Evolutionary conservation across 2,888 invertebrate species (phyloP).

Genomic region (Pheosia gnoma): DNA sequence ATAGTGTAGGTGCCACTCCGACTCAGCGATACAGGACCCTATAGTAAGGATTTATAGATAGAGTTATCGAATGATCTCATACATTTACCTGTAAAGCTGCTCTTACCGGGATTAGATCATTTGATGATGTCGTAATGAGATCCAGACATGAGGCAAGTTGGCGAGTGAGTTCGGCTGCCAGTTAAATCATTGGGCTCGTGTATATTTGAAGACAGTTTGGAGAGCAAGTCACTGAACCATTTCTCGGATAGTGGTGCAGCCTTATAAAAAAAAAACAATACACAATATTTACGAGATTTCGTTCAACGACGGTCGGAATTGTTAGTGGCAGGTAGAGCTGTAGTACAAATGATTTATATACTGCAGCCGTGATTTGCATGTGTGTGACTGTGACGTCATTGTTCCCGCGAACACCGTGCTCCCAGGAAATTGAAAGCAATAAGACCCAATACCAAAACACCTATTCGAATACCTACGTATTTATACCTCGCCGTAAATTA

Average conservation of each 20-base stretch:
- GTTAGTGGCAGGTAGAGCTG: slow-evolving; percentile 2
- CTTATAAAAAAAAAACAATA: neutral
- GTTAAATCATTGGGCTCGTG: too few species aligned
- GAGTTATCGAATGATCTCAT: too few species aligned
- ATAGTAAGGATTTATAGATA: slow-evolving; percentile 4
- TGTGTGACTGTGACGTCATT: slow-evolving; percentile 33
- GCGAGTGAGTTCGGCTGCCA: too few species aligned
- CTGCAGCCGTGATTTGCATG: slow-evolving; percentile 36
- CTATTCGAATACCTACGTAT: slow-evolving; percentile 7
- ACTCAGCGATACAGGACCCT: neutral
- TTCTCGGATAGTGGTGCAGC: too few species aligned
- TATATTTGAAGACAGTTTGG: too few species aligned
- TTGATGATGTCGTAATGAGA: too few species aligned
- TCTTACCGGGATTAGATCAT: too few species aligned
- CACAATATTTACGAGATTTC: neutral
- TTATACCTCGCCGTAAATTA: slow-evolving; percentile 9
- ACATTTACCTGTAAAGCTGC: too few species aligned
- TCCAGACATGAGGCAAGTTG: too few species aligned
- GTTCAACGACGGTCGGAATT: slow-evolving; percentile 10
- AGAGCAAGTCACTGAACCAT: too few species aligned
- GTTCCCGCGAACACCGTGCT: slow-evolving; percentile 22
- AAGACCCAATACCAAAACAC: slow-evolving; percentile 17
- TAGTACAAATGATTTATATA: slow-evolving; percentile 8
- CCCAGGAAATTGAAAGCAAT: slow-evolving; percentile 49
- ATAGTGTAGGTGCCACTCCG: slow-evolving; percentile 7